Evolutionary conservation across 2,797 vertebrate genomes (phyloP).

Genomic region (Pseudochirops corinnae): DNA sequence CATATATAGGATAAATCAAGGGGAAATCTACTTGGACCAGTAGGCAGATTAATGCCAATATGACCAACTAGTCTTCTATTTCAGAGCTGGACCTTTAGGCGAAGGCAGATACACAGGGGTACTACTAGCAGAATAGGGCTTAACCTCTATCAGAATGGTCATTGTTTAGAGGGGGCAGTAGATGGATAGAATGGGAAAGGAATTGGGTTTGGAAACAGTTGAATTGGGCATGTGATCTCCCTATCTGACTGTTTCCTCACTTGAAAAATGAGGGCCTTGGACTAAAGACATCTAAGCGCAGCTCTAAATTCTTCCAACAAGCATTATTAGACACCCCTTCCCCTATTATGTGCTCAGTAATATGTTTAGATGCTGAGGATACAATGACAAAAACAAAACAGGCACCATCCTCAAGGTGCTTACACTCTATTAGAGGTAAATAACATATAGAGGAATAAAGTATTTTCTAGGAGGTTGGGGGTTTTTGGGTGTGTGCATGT

Average conservation of each 20-base stretch:
- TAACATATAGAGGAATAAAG: background rate
- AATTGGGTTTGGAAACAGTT: background rate
- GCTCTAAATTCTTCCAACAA: background rate
- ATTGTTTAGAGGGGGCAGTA: background rate
- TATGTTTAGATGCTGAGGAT: background rate
- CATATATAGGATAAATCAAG: background rate
- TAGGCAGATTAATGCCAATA: background rate
- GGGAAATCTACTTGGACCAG: background rate
- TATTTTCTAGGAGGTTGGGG: background rate
- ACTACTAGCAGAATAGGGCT: background rate
- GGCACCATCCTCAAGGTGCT: background rate
- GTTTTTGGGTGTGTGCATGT: background rate
- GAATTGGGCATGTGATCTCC: background rate
- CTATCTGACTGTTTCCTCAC: background rate
- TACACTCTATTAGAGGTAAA: background rate
- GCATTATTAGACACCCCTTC: background rate
- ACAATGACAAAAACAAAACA: background rate
- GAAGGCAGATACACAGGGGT: background rate
- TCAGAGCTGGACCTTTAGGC: background rate
- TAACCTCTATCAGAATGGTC: background rate
- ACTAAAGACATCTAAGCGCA: background rate
- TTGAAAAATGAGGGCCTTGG: background rate
- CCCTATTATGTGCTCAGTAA: background rate
- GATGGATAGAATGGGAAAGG: background rate
- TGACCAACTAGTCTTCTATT: background rate